phyloP scores from a whole-genome alignment of 2,797 vertebrate species.

The Pelodytes ibericus region DNA sequence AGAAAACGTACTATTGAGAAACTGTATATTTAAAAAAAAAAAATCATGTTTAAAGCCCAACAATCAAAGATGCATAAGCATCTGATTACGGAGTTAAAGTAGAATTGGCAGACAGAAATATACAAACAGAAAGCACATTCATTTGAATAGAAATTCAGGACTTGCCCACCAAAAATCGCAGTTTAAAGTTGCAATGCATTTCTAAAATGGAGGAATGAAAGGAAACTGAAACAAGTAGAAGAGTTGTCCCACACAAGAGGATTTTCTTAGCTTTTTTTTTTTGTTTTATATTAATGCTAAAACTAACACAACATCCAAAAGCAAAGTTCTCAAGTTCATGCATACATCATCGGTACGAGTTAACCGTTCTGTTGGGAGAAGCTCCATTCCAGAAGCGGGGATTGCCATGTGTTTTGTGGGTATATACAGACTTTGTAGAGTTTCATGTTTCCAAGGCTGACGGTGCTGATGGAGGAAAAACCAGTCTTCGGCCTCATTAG shows the following conservation, averaged over 20 bases:
- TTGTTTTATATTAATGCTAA: constrained; percentile 33
- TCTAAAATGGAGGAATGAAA: constrained; percentile 7
- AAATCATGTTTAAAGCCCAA: not conserved
- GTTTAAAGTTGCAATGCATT: not conserved
- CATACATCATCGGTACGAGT: constrained; percentile 20
- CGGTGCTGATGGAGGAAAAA: constrained; percentile 56
- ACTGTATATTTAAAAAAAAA: not conserved
- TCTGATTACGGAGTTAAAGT: not conserved
- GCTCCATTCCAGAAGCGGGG: not conserved
- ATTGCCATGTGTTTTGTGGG: not conserved
- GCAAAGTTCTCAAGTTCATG: constrained; percentile 35
- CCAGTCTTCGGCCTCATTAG: constrained; percentile 62
- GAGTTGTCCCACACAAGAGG: not conserved
- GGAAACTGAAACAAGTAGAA: not conserved
- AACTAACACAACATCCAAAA: constrained; percentile 42
- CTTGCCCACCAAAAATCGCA: not conserved
- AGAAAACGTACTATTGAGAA: not conserved
- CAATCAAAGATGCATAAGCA: not conserved
- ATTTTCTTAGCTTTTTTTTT: constrained; percentile 2
- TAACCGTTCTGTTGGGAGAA: not conserved
- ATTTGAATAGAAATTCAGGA: not conserved
- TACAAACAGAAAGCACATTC: not conserved
- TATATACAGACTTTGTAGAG: constrained; percentile 30
- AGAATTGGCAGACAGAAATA: not conserved
- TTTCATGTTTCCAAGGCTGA: constrained; percentile 54